A percentile compares a stretch with the other conserved stretches of the same genome.
Evolutionary conservation across 2,797 vertebrate species (phyloP).

Genomic region (Neosilurus mollespiculum): DNA sequence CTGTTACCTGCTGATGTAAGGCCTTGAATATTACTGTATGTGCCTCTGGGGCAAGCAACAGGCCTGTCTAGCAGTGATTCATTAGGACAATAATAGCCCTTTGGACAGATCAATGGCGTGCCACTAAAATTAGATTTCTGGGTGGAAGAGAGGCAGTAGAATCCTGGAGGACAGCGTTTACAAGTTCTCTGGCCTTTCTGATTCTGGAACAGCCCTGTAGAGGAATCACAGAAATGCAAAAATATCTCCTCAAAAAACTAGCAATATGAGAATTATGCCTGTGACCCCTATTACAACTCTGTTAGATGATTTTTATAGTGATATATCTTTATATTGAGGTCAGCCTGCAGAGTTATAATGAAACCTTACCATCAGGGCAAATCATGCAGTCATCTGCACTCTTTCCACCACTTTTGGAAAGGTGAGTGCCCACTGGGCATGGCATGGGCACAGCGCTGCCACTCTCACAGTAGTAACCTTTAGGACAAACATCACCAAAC

Average conservation of each 20-base stretch:
- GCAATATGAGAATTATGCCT: neutral
- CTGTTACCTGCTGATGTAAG: conserved; percentile 70
- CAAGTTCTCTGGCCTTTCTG: conserved; percentile 72
- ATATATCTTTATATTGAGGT: neutral
- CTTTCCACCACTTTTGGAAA: conserved; percentile 70
- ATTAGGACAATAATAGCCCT: conserved; percentile 82
- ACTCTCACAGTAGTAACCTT: conserved; percentile 78
- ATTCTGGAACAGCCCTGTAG: conserved; percentile 77
- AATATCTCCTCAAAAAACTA: neutral
- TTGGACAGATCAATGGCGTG: conserved; percentile 70
- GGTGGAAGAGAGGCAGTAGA: conserved; percentile 66
- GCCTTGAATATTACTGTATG: conserved; percentile 75
- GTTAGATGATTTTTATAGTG: neutral
- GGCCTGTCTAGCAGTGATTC: conserved; percentile 69
- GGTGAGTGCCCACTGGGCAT: conserved; percentile 76
- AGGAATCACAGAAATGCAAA: conserved; percentile 31
- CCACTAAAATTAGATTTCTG: conserved; percentile 58
- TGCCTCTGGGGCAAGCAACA: conserved; percentile 84
- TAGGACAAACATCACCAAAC: conserved; percentile 76
- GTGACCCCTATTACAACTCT: conserved; percentile 8
- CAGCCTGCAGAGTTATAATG: conserved; percentile 12
- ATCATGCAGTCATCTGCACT: conserved; percentile 73
- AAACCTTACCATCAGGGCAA: conserved; percentile 74
- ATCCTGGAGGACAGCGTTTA: conserved; percentile 73
- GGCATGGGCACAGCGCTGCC: conserved; percentile 74